These are phyloP conservation scores for Oenanthe oenanthe DNA, from an alignment of 2,113 vertebrate genomes.

Conservation along the genomic window DNA sequence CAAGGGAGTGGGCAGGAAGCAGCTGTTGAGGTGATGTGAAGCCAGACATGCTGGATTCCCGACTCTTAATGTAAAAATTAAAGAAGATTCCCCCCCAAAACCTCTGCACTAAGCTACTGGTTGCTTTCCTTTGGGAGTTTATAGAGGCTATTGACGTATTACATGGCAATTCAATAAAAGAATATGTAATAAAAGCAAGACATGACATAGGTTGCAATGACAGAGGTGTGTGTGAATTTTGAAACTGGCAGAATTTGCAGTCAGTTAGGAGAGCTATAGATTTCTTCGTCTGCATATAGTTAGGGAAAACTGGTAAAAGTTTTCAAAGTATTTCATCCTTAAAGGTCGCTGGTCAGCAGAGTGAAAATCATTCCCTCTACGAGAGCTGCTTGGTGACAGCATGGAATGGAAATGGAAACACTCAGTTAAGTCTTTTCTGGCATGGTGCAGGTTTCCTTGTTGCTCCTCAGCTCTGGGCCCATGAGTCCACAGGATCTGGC, in stretches of 20 bases:
- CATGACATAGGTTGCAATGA: neutral
- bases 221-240: conserved; percentile 56
- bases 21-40: neutral
- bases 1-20: neutral
- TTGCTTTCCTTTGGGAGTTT: conserved; percentile 46
- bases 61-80: conserved; percentile 7
- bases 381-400: neutral
- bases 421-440: neutral
- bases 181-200: conserved; percentile 61
- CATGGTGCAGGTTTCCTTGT: fast-evolving
- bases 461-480: neutral
- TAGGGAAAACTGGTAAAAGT: conserved; percentile 26
- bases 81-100: conserved; percentile 49
- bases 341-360: conserved; percentile 25
- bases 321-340: conserved; percentile 55
- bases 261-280: conserved; percentile 36
- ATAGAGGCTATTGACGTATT: conserved; percentile 1
- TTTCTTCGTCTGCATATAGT: neutral
- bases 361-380: neutral
- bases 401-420: neutral
- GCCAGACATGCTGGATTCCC: neutral
- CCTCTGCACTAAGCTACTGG: conserved; percentile 13
- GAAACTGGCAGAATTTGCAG: conserved; percentile 42
- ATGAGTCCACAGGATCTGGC: neutral
- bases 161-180: conserved; percentile 52